Base-by-base conservation (phyloP, 1,140 invertebrate genomes). In the Tetramorium alpestre region DNA sequence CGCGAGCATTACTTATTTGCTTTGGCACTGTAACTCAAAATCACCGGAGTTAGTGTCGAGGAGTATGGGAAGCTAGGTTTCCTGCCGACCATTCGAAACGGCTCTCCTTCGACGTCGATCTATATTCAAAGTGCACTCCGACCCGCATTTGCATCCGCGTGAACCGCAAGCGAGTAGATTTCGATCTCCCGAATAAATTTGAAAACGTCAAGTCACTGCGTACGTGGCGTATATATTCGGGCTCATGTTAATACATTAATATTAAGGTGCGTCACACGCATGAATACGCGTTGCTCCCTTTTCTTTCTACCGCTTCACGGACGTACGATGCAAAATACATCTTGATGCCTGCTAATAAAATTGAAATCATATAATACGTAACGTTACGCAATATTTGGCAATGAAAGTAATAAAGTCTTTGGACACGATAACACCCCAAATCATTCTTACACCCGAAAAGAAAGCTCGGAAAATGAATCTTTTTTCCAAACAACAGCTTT, bases 171-270 rank as follows among this genome's bases (percentile, higher is more conserved):
- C 72, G 47, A 33, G 33, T 84, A 86, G 92, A 93, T 93, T 92
- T 90, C 86, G 73, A 94, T 93, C 93, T 92, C 86, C 78, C 62
- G 90, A 91, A 93, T 94, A 94, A 92, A 94, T 93, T 93, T 91
- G 87, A 90, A 90, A 90, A 90, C 69, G 70, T 90, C 82, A 91
- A 91, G 89, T 88, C 38, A 80, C 58, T 70, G 62, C 49, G 22
- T 73, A 22, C 56, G 77, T 28, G 33, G 33, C 33, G 33, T 28
- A 22, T 28, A 49, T 22, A 18, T 33, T 47, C 78, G 54, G 1
- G 11, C 56, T 85, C 69, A 69, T 75, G 72, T 90, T 81, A 54
- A 88, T 47, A 76, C 64, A 85, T 84, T 33, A 54, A 76, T 58
- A 81, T 84, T 33, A 54, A 70, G 47, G 25, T 11, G 75, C 51